Evolutionary conservation across 37 sponge, comb jelly and placozoan genomes (phyloP), one percentile per base, ranked within the genome.

Genomic region (Eunapius fragilis): DNA sequence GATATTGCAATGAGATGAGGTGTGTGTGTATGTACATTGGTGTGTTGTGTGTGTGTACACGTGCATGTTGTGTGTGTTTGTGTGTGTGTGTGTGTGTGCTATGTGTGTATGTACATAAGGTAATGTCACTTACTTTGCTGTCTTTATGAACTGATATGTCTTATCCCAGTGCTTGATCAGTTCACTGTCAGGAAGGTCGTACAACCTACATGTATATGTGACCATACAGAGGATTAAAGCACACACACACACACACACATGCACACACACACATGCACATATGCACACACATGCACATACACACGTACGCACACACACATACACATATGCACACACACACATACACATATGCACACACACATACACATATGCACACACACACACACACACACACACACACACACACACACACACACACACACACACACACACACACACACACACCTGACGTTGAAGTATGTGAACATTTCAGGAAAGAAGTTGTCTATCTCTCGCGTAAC

Each of bases 401-500:
- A 71, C 30, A 28, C 71, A 71, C 28, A 25, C 26, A 71, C 28
- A 28, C 26, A 25, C 30, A 33, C 31, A 27, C 68, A 67, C 37
- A 2, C 28, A 37, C 45, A 68, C 41, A 34, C 74, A 22, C 32
- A 73, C 77, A 49, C 26, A n/a, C 28, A 1, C 31, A 37, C 84
- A 67, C 67, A 96, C 98, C 96, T 94, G 80, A 98, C 97, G 70
- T 91, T 93, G 68, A 89, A 83, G 84, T 98, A 98, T 28, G 85
- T 89, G 80, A 98, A 93, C 49, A 77, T 79, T 37, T 93, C 92
- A 1, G 95, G 94, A 77, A 95, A 98, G 81, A 97, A 98, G 87
- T 98, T 98, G 90, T 97, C 97, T 75, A 98, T 95, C 68, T 98
- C 99, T 69, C 92, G 84, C 31, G 97, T 95, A 45, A 97, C 82